Base-by-base conservation (phyloP, 2,797 vertebrate genomes). In the Sebastes melanostomus region DNA sequence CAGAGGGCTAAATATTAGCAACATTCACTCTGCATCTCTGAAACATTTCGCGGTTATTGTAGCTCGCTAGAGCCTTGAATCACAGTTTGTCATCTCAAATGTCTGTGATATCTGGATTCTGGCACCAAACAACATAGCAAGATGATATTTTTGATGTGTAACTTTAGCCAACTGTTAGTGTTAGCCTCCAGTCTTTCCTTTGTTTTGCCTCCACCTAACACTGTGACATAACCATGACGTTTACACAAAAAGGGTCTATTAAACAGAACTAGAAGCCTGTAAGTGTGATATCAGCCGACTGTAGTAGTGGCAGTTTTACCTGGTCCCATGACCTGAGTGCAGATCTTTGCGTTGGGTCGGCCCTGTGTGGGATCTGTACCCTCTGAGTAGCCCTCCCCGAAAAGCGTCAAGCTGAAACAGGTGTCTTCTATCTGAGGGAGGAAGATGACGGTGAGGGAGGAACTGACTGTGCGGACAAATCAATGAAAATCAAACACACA, bases 261-360 rank as follows among this genome's bases (percentile, higher is more conserved):
- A 20, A 30, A 60, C 58, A 60, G 16, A 20, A 30, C 16, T 10
- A 30, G 58, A 30, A 20, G 54, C 54, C 54, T 14, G 12, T 56
- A 46, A 46, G 58, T 30, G 58, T 60, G 27, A 20, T 27, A 55
- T 55, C 8, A 65, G 25, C 29, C 3, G 1, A 6, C 4, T 38
- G 14, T 20, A 46, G 11, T 20, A 46, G 18, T 55, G 18, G 22
- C 4, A 27, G 20, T 24, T 16, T 74, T 91, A 97, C 97, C 97
- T 93, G 96, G 95, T 93, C 96, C 97, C 78, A 94, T 95, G 86
- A 97, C 95, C 91, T 96, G 96, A 2, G 97, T 97, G 90, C 95
- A 96, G 78, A 98, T 97, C 92, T 93, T 97, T 22, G 96, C 82
- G 81, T 97, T 92, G 77, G 97, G 96, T 76, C 90, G 96, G 25